A percentile compares a stretch with the other conserved stretches of the same genome.
Conservation (phyloP, 2,797 vertebrate genomes). For the Rhinophrynus dorsalis region DNA sequence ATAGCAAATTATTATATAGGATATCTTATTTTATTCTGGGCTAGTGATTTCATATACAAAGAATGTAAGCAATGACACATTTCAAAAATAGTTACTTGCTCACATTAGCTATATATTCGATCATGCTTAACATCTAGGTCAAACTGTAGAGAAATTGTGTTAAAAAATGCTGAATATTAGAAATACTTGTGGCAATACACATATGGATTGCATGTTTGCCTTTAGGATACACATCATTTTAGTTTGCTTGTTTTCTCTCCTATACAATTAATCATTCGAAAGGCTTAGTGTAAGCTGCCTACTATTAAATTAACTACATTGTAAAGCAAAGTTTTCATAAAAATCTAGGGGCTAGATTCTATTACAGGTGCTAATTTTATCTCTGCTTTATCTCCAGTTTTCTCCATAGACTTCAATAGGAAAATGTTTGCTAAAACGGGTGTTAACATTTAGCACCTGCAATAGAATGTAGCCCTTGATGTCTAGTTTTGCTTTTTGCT, state of each 20-base stretch:
- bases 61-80: not conserved
- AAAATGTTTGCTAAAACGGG: too few relatives aligned
- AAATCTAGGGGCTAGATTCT: not conserved
- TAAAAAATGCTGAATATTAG: slow-evolving; percentile 55
- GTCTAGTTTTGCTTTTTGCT: too few relatives aligned
- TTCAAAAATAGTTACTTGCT: not conserved
- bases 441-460: too few relatives aligned
- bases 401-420: too few relatives aligned
- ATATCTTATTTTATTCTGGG: too few relatives aligned
- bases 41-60: not conserved
- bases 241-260: slow-evolving; percentile 48
- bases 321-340: not conserved
- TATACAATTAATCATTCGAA: slow-evolving; percentile 55
- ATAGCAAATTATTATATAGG: too few relatives aligned
- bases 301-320: slow-evolving; percentile 50
- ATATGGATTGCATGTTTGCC: slow-evolving; percentile 57
- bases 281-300: slow-evolving; percentile 46
- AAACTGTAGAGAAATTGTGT: slow-evolving; percentile 44
- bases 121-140: slow-evolving; percentile 51
- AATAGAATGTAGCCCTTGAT: too few relatives aligned
- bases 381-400: too few relatives aligned
- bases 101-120: slow-evolving; percentile 5
- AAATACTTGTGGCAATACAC: slow-evolving; percentile 55
- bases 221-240: slow-evolving; percentile 54
- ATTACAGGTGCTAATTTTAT: too few relatives aligned